Percentiles rank a stretch among this genome's conserved stretches.
phyloP scores from a whole-genome alignment of 92 coral and sea anemone genomes.

The Diadumene lineata region DNA sequence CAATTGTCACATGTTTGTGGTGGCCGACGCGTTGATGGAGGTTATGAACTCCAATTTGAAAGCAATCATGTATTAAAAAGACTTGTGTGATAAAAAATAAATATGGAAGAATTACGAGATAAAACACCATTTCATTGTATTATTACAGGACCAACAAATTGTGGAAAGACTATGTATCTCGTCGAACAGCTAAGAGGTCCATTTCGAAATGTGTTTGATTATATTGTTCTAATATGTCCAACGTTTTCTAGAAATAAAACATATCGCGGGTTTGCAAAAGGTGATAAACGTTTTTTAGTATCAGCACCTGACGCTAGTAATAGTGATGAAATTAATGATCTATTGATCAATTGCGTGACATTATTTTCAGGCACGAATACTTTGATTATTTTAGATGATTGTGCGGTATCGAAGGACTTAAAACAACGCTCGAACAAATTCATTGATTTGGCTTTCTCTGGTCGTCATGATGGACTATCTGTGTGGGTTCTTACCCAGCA shows the following conservation, averaged over 20 bases:
- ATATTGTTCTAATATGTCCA: constrained; percentile 33
- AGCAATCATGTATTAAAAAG: constrained; percentile 19
- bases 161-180: constrained; percentile 27
- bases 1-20: constrained; percentile 36
- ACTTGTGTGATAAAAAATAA: too few relatives aligned
- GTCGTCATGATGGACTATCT: background rate
- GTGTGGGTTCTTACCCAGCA: constrained; percentile 49
- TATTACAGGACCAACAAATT: constrained; percentile 44
- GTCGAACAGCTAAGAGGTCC: constrained; percentile 6
- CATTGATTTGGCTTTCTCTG: too few relatives aligned
- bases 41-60: constrained; percentile 34
- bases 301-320: constrained; percentile 31
- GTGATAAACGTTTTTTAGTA: constrained; percentile 23
- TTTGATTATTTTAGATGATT: constrained; percentile 19
- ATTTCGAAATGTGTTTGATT: constrained; percentile 23
- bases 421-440: constrained; percentile 35
- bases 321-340: constrained; percentile 23
- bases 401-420: constrained; percentile 26
- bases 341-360: constrained; percentile 1
- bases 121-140: constrained; percentile 18
- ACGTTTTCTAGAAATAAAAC: constrained; percentile 30
- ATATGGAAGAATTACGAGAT: constrained; percentile 32
- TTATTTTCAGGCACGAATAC: constrained; percentile 28
- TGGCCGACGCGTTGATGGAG: constrained; percentile 51
- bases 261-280: constrained; percentile 1